Conservation (phyloP, 2,888 invertebrate species). For the Thera britannica region DNA sequence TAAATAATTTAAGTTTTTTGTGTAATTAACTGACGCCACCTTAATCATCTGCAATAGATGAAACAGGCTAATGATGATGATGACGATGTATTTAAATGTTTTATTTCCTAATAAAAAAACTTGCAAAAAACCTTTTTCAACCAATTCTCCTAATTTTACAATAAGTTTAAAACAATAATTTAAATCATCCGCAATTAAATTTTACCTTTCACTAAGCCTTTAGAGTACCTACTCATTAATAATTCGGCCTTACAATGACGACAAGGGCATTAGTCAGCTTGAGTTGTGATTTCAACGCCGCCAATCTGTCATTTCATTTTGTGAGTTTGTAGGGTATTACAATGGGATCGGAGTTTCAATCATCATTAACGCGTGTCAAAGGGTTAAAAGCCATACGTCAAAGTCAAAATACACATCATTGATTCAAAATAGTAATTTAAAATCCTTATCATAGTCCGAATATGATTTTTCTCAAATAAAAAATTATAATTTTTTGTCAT, state of each 20-base stretch:
- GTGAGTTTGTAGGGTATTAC: constrained; percentile 18
- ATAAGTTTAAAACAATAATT: constrained; percentile 6
- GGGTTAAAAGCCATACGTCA: neutral
- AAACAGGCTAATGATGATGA: neutral
- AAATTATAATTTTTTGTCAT: too few relatives aligned
- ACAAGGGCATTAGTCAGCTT: constrained; percentile 34
- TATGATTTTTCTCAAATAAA: too few relatives aligned
- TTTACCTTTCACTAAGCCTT: constrained; percentile 19
- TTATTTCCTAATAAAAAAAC: neutral
- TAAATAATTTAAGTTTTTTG: too few relatives aligned
- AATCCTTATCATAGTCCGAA: too few relatives aligned
- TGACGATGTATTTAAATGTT: neutral
- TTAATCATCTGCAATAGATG: neutral
- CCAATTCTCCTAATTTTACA: too few relatives aligned
- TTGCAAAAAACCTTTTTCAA: too few relatives aligned
- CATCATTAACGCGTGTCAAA: constrained; percentile 14
- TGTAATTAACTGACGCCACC: too few relatives aligned
- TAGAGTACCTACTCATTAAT: constrained; percentile 31
- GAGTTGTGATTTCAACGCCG: constrained; percentile 32
- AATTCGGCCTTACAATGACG: constrained; percentile 36
- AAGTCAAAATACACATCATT: neutral
- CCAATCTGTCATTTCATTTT: constrained; percentile 37
- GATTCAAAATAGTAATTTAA: too few relatives aligned
- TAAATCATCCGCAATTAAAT: constrained; percentile 4
- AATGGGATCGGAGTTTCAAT: constrained; percentile 18